Percentiles rank a stretch among this genome's conserved stretches.
These are phyloP conservation scores for Drosophila takahashii DNA, from an alignment of 1,140 invertebrate species.

Conservation along the genomic window DNA sequence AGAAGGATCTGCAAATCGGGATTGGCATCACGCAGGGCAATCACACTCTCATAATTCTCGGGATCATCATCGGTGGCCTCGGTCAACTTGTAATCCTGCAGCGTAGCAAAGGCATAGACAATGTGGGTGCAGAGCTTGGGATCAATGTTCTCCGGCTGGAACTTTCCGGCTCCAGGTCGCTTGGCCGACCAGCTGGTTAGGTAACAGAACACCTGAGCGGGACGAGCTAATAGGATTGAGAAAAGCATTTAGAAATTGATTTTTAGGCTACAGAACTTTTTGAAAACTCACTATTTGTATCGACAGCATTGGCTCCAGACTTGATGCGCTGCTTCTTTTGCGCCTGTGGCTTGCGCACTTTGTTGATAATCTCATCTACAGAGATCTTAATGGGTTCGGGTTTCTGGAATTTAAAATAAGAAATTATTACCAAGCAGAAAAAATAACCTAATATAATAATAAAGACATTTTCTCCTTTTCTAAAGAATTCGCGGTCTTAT, in stretches of 20 bases:
- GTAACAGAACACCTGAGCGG: constrained; percentile 95
- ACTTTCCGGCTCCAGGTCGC: constrained; percentile 93
- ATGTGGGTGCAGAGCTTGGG: constrained; percentile 95
- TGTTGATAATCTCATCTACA: constrained; percentile 89
- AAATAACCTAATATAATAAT: no score
- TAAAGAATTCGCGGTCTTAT: no score
- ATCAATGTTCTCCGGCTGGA: constrained; percentile 94
- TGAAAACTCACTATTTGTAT: constrained; percentile 86
- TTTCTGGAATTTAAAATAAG: constrained; percentile 86
- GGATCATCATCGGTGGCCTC: constrained; percentile 92
- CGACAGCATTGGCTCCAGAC: constrained; percentile 83
- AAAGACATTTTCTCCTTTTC: no score
- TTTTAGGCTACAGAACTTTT: not conserved
- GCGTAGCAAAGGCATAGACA: constrained; percentile 96
- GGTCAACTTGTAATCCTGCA: constrained; percentile 92
- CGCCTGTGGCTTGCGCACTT: constrained; percentile 87
- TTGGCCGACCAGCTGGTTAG: constrained; percentile 97
- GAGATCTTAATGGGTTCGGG: constrained; percentile 92
- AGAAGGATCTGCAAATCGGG: constrained; percentile 95
- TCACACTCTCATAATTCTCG: constrained; percentile 93
- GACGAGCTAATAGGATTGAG: constrained; percentile 87
- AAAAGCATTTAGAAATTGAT: not conserved
- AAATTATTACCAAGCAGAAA: no score
- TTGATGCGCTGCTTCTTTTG: constrained; percentile 86
- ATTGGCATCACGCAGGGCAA: constrained; percentile 94